Base-by-base conservation (phyloP, 2,797 vertebrate genomes). In the Oophaga sylvatica region DNA sequence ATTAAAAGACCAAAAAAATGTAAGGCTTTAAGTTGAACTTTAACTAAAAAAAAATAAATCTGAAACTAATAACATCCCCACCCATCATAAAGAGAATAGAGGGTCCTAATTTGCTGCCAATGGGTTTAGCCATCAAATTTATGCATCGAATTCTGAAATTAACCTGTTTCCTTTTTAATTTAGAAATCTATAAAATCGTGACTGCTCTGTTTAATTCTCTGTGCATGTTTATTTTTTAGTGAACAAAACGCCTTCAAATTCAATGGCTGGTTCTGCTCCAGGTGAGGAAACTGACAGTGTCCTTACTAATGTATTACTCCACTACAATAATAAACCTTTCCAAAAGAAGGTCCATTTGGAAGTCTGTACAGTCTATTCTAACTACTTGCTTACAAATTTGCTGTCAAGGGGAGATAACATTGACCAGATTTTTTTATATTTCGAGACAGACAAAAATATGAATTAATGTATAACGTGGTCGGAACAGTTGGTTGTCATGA, bases 171-270 rank as follows among this genome's bases (percentile, higher is more conserved):
- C 29, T 77, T 81, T 86, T 57, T 70, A 89, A 77, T 73, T 17
- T 35, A 63, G 19, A 77, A 29, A 11, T 31, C 22, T 80, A 29
- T 48, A 85, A 31, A 86, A 86, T 57, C 62, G 26, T 79, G n/a
- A 83, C 78, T 63, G 60, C 9, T 91, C 77, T 89, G 87, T 87
- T 83, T 73, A 86, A 90, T 90, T 88, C 63, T 59, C 81, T 81
- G 57, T 67, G 76, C 22, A 6, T 85, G 83, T 89, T 93, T 92
- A 90, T 90, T 73, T 89, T 91, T 88, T 67, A 92, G 83, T 48
- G 89, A 81, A 92, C 31, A 81, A 87, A 88, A 73, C 89, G 87
- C 91, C 89, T 90, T 89, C 9, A 70, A 80, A 90, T 90, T 91
- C 90, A 89, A 90, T 90, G 91, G 75, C 53, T 91, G 87, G 90